Conservation (phyloP, 2,113 vertebrate species). For the Pelusios castaneus region DNA sequence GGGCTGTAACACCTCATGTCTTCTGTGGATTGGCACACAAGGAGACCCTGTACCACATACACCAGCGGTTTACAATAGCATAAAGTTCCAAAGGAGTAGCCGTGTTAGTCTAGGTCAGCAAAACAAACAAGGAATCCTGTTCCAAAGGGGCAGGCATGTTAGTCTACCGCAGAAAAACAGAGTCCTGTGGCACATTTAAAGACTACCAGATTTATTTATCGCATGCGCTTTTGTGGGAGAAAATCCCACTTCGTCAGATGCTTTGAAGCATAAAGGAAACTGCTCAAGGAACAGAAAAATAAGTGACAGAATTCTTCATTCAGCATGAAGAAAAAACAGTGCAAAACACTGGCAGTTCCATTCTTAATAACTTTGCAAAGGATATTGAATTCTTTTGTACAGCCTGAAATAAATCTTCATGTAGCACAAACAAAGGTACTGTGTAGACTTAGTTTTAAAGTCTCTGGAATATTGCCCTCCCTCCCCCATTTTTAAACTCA, state of each 20-base stretch:
- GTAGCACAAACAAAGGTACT: constrained; percentile 16
- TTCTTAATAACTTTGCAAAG: constrained; percentile 43
- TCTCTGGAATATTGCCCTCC: neutral
- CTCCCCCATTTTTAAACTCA: neutral
- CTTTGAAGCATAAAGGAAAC: constrained; percentile 8
- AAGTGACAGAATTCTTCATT: constrained; percentile 40
- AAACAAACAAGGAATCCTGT: too few relatives aligned
- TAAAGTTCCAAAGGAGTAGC: too few relatives aligned
- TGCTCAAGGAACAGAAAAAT: constrained; percentile 40
- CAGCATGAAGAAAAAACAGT: constrained; percentile 17
- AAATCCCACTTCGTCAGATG: too few relatives aligned
- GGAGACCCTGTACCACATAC: neutral
- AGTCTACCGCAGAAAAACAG: too few relatives aligned
- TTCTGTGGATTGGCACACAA: neutral
- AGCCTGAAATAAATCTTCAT: neutral
- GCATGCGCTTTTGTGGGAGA: too few relatives aligned
- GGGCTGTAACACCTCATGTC: neutral
- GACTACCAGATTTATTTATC: too few relatives aligned
- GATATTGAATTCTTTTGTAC: constrained; percentile 17
- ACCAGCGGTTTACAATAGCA: neutral
- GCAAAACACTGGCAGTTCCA: constrained; percentile 22
- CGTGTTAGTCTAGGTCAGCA: too few relatives aligned
- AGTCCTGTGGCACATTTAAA: too few relatives aligned
- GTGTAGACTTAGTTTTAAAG: neutral
- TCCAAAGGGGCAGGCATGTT: too few relatives aligned